phyloP scores from a whole-genome alignment of 2,888 invertebrate species.

The Dasysyrphus albostriatus region DNA sequence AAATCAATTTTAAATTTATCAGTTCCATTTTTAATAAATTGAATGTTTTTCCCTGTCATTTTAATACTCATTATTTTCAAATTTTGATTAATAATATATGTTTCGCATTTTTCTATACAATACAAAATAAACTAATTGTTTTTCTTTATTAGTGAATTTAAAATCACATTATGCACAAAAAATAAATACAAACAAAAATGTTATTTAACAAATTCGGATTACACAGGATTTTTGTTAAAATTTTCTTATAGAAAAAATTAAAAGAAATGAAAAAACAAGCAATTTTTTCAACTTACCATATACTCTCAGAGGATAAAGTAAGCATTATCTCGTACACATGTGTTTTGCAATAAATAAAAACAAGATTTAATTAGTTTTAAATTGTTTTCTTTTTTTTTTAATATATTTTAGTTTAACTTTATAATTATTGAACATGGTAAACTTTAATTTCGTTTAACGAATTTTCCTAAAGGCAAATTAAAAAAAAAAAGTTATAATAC shows the following conservation, averaged over 20 bases:
- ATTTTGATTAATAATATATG: background rate
- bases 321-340: conserved; percentile 38
- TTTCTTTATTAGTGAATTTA: background rate
- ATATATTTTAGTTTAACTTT: conserved; percentile 40
- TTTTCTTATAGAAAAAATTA: conserved; percentile 54
- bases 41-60: background rate
- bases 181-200: conserved; percentile 47
- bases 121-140: background rate
- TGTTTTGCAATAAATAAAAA: conserved; percentile 65
- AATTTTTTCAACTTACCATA: conserved; percentile 46
- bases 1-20: background rate
- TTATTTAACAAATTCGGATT: conserved; percentile 79
- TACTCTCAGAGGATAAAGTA: conserved; percentile 39
- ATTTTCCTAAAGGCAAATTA: conserved; percentile 70
- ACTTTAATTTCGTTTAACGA: conserved; percentile 75
- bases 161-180: conserved; percentile 53
- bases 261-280: background rate
- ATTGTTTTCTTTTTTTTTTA: conserved; percentile 72
- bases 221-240: conserved; percentile 79
- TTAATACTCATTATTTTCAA: conserved; percentile 10
- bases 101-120: background rate
- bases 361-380: conserved; percentile 65
- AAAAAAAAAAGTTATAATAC: conserved; percentile 52
- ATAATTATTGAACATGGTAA: conserved; percentile 50
- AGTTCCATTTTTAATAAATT: background rate